Base-by-base conservation (phyloP, 2,113 vertebrate genomes). In the Bambusicola thoracicus region DNA sequence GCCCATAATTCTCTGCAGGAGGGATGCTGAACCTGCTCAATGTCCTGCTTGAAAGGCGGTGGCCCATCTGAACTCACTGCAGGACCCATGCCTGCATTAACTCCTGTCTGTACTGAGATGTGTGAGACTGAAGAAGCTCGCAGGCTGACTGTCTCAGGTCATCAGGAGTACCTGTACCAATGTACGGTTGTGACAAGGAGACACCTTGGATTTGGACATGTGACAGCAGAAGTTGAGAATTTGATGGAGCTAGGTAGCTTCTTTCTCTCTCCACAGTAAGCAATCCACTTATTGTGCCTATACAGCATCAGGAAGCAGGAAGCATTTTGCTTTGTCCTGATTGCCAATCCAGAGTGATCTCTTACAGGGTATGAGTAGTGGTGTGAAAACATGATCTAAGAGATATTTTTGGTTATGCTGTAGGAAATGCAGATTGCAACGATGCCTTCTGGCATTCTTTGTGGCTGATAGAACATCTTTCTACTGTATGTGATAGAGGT, bases 31-130 rank as follows among this genome's bases (percentile, higher is more conserved):
- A 65, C n/a, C 58, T 55, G 29, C 30, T n/a, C 36, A 44, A 6
- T 30, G 58, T 49, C 40, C 70, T 32, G 65, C n/a, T 34, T 51
- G n/a, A 32, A 49, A 65, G 74, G 49, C 56, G 62, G 21, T 49
- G 73, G 53, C 53, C 40, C 74, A 38, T 4, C 29, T 48, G 70
- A 73, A 46, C 34, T 73, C 58, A 49, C 25, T 0, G 0, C 49
- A 73, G 76, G 34, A 87, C 19, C 8, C 30, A 22, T 38, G 48
- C 32, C n/a, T 21, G 40, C 40, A 20, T 40, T 68, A 53, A 44
- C 13, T 7, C n/a, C 3, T 2, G 19, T 30, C n/a, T 34, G 36
- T 6, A 11, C 30, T 1, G 20, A 85, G 46, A 34, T 0, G 2
- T 38, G 58, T 44, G 49, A 67, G 24, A 3, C 8, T 62, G n/a